These are phyloP conservation scores for Anthopleura sola DNA, from an alignment of 64 coral and sea anemone genomes.

Conservation along the genomic window DNA sequence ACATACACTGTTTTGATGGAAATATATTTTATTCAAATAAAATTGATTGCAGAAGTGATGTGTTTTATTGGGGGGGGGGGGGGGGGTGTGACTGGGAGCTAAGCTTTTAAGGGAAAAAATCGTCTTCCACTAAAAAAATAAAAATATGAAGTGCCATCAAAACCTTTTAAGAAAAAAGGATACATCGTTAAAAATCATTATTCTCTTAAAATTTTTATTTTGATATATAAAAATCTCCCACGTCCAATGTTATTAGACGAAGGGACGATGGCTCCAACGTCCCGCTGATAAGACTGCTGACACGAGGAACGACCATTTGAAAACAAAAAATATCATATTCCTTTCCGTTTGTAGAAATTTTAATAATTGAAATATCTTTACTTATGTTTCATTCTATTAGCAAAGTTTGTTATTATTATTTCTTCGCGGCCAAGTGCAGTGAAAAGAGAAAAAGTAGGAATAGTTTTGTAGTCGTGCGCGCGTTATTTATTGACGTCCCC, in stretches of 20 bases:
- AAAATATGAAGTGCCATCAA: no score
- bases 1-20: not conserved
- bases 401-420: not conserved
- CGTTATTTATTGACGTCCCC: not conserved
- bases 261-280: not conserved
- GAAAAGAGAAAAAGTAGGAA: not conserved
- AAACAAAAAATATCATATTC: not conserved
- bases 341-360: not conserved
- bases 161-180: no score
- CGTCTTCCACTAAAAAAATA: no score
- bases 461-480: not conserved
- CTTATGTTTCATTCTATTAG: not conserved
- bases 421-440: not conserved
- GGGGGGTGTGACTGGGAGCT: no score
- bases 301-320: not conserved
- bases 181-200: no score
- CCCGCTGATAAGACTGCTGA: not conserved
- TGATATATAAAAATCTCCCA: not conserved
- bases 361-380: not conserved
- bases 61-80: no score
- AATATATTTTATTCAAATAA: conserved; percentile 9
- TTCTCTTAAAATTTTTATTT: not conserved
- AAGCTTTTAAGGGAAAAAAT: no score
- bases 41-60: not conserved
- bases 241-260: no score